Evolutionary conservation across 2,888 invertebrate species (phyloP).

Genomic region (Holacanthella duospinosa): DNA sequence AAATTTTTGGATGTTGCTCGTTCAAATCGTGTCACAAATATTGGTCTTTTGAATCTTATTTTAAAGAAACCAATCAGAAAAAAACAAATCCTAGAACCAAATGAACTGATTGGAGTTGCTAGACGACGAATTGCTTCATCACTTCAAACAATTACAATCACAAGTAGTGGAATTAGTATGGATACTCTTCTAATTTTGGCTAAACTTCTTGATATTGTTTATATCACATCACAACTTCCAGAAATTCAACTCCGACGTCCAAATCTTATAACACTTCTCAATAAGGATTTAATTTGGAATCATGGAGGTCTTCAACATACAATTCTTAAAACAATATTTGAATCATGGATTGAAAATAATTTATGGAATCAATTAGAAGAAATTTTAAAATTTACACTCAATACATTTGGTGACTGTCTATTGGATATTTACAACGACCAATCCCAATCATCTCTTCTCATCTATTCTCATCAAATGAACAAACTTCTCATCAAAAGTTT

Average conservation of each 20-base stretch:
- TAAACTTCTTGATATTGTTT: background rate
- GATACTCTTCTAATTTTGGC: background rate
- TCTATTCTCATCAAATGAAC: background rate
- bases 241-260: background rate
- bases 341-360: background rate
- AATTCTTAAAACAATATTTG: background rate
- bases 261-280: background rate
- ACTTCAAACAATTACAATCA: background rate
- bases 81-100: background rate
- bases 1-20: background rate
- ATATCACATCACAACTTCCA: background rate
- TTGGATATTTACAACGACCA: background rate
- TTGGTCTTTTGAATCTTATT: background rate
- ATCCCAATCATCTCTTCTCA: background rate
- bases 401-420: background rate
- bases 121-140: background rate
- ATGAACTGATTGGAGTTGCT: background rate
- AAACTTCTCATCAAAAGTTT: background rate
- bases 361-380: background rate
- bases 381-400: background rate
- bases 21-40: background rate
- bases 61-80: background rate
- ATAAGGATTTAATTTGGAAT: background rate
- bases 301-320: background rate
- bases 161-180: background rate